phyloP scores from a whole-genome alignment of 2,888 invertebrate genomes.

The Pseudeuparius sepicola region DNA sequence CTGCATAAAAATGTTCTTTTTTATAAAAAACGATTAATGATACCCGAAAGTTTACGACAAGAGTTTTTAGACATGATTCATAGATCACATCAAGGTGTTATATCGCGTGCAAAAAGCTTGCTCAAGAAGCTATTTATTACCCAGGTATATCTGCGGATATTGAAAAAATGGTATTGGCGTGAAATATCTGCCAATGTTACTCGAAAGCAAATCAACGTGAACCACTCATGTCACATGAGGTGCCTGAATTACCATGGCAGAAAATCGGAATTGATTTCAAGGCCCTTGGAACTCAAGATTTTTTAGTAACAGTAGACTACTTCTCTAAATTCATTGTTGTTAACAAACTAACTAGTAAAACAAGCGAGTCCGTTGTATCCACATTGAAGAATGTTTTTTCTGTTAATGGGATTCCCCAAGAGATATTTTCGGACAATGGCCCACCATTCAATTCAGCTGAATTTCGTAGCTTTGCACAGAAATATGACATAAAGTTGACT shows the following conservation, averaged over 20 bases:
- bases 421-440: neutral
- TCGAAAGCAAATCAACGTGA: slow-evolving; percentile 13
- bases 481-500: slow-evolving; percentile 9
- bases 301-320: slow-evolving; percentile 25
- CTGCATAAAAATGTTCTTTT: slow-evolving; percentile 1
- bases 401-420: slow-evolving; percentile 1
- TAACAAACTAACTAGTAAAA: slow-evolving; percentile 17
- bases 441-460: slow-evolving; percentile 14
- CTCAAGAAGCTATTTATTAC: slow-evolving; percentile 25
- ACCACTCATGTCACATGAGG: slow-evolving; percentile 16
- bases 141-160: slow-evolving; percentile 22
- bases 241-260: slow-evolving; percentile 17
- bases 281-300: slow-evolving; percentile 16
- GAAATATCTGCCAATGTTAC: slow-evolving; percentile 17
- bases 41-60: neutral
- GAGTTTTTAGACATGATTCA: slow-evolving; percentile 9
- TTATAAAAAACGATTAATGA: slow-evolving; percentile 5
- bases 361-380: slow-evolving; percentile 7
- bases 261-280: slow-evolving; percentile 20
- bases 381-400: slow-evolving; percentile 8
- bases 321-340: slow-evolving; percentile 25
- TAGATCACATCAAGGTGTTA: slow-evolving; percentile 17
- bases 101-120: slow-evolving; percentile 16
- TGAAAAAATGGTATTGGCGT: slow-evolving; percentile 20
- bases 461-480: slow-evolving; percentile 18